These are phyloP conservation scores for Ophion ventricosus DNA, from an alignment of 2,888 invertebrate species.

Conservation along the genomic window DNA sequence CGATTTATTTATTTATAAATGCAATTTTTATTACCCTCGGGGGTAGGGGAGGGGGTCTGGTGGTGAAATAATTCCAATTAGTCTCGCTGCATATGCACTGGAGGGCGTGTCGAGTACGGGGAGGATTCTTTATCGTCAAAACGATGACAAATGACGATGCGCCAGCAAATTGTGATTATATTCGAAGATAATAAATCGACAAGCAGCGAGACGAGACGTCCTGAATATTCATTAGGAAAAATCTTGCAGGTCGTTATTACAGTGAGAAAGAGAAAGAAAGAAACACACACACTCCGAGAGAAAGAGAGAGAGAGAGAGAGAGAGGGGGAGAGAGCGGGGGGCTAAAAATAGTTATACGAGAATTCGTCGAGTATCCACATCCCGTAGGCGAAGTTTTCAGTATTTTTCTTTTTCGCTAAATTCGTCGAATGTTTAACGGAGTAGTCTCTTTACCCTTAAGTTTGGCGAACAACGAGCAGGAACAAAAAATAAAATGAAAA, in stretches of 20 bases:
- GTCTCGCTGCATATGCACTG: constrained; percentile 44
- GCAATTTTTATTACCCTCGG: constrained; percentile 47
- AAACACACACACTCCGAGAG: no score
- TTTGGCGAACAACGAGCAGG: constrained; percentile 10
- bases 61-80: constrained; percentile 63
- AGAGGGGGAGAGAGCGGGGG: neutral
- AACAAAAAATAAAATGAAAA: constrained; percentile 19
- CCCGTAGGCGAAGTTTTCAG: constrained; percentile 17
- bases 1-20: constrained; percentile 41
- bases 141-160: constrained; percentile 58
- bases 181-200: constrained; percentile 48
- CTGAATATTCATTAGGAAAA: constrained; percentile 61
- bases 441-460: constrained; percentile 24
- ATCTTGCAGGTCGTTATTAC: constrained; percentile 7
- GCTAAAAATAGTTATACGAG: constrained; percentile 19
- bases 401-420: constrained; percentile 29
- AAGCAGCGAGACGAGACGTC: constrained; percentile 14
- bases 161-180: constrained; percentile 26
- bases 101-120: constrained; percentile 42
- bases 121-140: constrained; percentile 59
- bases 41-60: neutral
- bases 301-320: neutral
- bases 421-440: constrained; percentile 36
- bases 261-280: neutral
- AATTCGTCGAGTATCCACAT: constrained; percentile 11